Percentiles rank a stretch among this genome's conserved stretches.
Evolutionary conservation across 2,888 invertebrate species (phyloP).

Genomic region (Tridacna gigas): DNA sequence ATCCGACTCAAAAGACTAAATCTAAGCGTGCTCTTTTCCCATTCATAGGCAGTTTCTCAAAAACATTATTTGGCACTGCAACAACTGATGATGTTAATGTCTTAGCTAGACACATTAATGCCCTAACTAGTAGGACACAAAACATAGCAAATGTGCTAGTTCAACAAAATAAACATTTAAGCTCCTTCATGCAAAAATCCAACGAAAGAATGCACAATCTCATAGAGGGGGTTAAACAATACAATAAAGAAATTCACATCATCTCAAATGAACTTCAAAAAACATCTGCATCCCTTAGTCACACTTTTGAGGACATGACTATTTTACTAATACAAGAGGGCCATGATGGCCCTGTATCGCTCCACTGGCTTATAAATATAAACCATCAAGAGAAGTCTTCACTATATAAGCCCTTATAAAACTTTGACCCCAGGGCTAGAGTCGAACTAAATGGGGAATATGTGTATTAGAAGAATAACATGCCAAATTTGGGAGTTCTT

Average conservation of each 20-base stretch:
- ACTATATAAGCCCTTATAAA: too few relatives aligned
- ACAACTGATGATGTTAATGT: conserved; percentile 53
- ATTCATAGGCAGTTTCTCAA: conserved; percentile 52
- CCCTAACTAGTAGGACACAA: conserved; percentile 20
- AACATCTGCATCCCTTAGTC: neutral
- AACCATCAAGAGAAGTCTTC: too few relatives aligned
- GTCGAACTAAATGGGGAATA: too few relatives aligned
- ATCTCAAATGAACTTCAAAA: neutral
- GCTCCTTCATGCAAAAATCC: neutral
- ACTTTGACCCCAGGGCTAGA: too few relatives aligned
- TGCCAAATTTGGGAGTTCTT: too few relatives aligned
- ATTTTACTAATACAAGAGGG: neutral
- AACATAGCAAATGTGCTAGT: conserved; percentile 28
- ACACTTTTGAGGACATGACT: conserved; percentile 27
- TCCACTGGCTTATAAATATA: too few relatives aligned
- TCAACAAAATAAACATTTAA: conserved; percentile 26
- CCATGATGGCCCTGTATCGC: too few relatives aligned
- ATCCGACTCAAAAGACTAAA: conserved; percentile 20
- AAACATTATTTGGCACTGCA: conserved; percentile 57
- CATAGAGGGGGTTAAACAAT: conserved; percentile 15
- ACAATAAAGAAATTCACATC: neutral
- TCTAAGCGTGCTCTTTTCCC: conserved; percentile 40
- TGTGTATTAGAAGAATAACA: too few relatives aligned
- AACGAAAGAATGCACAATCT: conserved; percentile 26
- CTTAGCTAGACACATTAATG: conserved; percentile 39